Base-by-base conservation (phyloP, 2,888 invertebrate genomes). In the Pimpla rufipes region DNA sequence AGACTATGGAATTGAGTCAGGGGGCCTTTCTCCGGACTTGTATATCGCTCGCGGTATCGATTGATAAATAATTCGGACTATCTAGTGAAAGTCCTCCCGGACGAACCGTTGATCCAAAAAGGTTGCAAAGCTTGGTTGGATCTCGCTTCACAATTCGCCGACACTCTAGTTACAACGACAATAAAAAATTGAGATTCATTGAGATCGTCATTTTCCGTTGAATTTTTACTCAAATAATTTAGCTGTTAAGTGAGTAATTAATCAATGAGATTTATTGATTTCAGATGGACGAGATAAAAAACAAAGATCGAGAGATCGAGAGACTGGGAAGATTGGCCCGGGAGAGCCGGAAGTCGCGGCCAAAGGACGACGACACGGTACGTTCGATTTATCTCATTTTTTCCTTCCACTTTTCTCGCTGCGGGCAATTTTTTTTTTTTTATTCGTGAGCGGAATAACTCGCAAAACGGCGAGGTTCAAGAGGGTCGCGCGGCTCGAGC, bases 271-370 rank as follows among this genome's bases (percentile, higher is more conserved):
- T 42, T 42, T 21, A 81, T 78, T 74, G 21, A 29, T 70, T 87
- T 84, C 87, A 91, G 91, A 90, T 91, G 88, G 90, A 90, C 79
- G 90, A 90, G 86, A 88, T 91, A 84, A 89, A 89, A 76, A 88
- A 87, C 71, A 91, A 91, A 77, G 88, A 83, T 67, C 87, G 88
- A 18, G 90, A 89, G 82, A 90, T 91, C 84, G 90, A 90, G 78
- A 90, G 88, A 83, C 83, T 91, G 82, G 89, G 90, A 87, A 91
- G 88, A 86, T 83, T 90, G 57, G 83, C 87, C 16, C 86, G 88
- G 79, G 83, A 73, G 81, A 85, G 86, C 74, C 81, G 88, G 74
- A 91, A 89, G 79, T 81, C 86, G 18, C 85, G 87, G 67, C 67
- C 87, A 4, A 86, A 85, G 59, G 87, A 90, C 57, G 88, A 88